Evolutionary conservation across 2,888 invertebrate genomes (phyloP), one percentile per base, ranked within the genome.

Genomic region (Apamea epomidion): DNA sequence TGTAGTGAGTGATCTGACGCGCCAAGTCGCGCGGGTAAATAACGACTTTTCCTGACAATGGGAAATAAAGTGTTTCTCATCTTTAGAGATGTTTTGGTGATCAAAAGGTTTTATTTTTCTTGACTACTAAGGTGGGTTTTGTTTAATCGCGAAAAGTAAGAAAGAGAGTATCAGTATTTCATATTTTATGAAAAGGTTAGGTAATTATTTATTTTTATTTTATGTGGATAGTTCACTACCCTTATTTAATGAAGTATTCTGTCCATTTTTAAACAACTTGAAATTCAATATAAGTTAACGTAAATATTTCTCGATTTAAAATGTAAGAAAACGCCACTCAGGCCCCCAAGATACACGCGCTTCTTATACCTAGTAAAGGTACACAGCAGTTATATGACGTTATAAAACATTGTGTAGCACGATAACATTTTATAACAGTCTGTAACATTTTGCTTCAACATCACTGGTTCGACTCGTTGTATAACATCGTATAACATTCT

Each of bases 1-100:
- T 54, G 7, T 16, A 3, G 16, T 14, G 83, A 51, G 60, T 48
- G 54, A 32, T 67, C 25, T 42, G 71, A 16, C 64, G 62, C 29
- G 65, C 0, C 14, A 29, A 75, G 4, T 32, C 70, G 80, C 68
- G 83, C n/a, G 83, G 21, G 45, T 58, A 60, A 21, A 76, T 29
- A 68, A 12, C 4, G 42, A 29, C 51, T 6, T 29, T 69, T 70
- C 51, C 12, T 42, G 62, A 45, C n/a, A 69, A 42, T 62, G 29
- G 8, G 0, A 37, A 5, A 0, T 32, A 0, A 54, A 58, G 25
- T 16, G 4, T 16, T 37, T n/a, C 6, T 21, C 18, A 32, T 71
- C 7, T 14, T 48, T 42, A 14, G 29, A 62, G 5, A 21, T 29
- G 8, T 29, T 37, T 32, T 32, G 10, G 25, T 18, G 2, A 25